A percentile compares a stretch with the other conserved stretches of the same genome.
phyloP scores from a whole-genome alignment of 2,888 invertebrate genomes.

The Tachina lurida region DNA sequence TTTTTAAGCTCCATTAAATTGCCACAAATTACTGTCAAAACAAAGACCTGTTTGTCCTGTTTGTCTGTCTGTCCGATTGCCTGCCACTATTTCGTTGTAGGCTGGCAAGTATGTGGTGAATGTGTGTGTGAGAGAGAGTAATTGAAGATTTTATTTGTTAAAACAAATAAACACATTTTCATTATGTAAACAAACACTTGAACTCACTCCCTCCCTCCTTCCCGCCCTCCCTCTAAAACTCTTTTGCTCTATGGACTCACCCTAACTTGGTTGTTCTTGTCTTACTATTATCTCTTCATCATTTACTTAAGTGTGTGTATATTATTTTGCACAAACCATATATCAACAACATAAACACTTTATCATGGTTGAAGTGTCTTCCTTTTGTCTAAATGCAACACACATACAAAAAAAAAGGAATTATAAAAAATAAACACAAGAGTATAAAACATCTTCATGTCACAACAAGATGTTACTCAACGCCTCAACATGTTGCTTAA shows the following conservation, averaged over 20 bases:
- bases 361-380: conserved; percentile 63
- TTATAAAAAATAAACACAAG: conserved; percentile 26
- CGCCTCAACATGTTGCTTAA: conserved; percentile 71
- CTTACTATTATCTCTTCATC: conserved; percentile 50
- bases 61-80: conserved; percentile 7
- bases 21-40: conserved; percentile 60
- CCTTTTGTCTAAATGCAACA: conserved; percentile 51
- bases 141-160: conserved; percentile 62
- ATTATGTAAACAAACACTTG: conserved; percentile 67
- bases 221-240: too few relatives aligned
- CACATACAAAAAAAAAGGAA: not conserved
- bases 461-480: conserved; percentile 69
- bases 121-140: conserved; percentile 68
- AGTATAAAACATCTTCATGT: conserved; percentile 68
- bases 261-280: not conserved
- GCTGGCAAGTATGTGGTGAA: conserved; percentile 31
- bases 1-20: conserved; percentile 56
- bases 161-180: conserved; percentile 75
- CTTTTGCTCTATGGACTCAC: not conserved
- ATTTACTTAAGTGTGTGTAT: conserved; percentile 8
- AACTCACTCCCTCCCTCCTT: conserved; percentile 29
- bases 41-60: conserved; percentile 44
- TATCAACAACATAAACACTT: conserved; percentile 70
- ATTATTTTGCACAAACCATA: conserved; percentile 47
- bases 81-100: conserved; percentile 24